These are phyloP conservation scores for Acronicta aceris DNA, from an alignment of 2,888 invertebrate species.

Conservation along the genomic window DNA sequence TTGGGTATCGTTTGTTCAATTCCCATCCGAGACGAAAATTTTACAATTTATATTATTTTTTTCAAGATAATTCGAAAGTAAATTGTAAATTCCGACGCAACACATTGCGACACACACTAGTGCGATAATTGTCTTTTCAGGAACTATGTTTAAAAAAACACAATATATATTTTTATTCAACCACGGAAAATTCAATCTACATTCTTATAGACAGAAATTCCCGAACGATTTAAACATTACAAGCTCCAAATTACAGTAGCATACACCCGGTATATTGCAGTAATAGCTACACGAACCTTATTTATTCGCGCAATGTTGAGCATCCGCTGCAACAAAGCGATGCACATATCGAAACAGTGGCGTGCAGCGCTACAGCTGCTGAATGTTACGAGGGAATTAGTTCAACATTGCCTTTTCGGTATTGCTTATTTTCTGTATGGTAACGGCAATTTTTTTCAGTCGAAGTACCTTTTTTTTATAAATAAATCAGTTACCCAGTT, in stretches of 20 bases:
- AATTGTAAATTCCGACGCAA: too few relatives aligned
- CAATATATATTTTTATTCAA: too few relatives aligned
- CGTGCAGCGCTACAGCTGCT: constrained; percentile 22
- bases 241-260: constrained; percentile 13
- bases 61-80: too few relatives aligned
- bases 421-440: background rate
- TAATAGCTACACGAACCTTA: constrained; percentile 2
- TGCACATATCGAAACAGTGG: background rate
- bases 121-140: too few relatives aligned
- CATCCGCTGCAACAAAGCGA: constrained; percentile 23
- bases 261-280: constrained; percentile 11
- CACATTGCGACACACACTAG: too few relatives aligned
- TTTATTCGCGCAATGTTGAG: constrained; percentile 34
- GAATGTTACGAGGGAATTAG: constrained; percentile 18
- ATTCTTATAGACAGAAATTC: background rate
- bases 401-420: constrained; percentile 33
- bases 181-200: too few relatives aligned
- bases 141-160: too few relatives aligned
- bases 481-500: too few relatives aligned
- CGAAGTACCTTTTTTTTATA: too few relatives aligned
- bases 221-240: constrained; percentile 3
- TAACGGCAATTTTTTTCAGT: background rate
- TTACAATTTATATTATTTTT: too few relatives aligned
- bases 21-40: too few relatives aligned
- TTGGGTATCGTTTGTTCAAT: too few relatives aligned